phyloP scores from a whole-genome alignment of 2,797 vertebrate genomes.

The Halcyon leucocephala region DNA sequence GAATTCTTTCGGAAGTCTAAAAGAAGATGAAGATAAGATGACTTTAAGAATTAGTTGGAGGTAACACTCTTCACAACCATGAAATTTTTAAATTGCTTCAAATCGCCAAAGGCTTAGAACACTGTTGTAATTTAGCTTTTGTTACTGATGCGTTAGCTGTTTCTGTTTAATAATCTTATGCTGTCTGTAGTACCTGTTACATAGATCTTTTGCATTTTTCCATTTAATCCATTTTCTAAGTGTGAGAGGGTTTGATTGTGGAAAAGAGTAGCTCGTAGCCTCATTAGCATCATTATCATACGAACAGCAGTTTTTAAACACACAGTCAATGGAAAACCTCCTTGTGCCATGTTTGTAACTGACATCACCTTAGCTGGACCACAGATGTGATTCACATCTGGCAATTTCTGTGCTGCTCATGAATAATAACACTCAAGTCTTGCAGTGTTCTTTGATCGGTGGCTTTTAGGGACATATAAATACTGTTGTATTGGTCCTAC shows the following conservation, averaged over 20 bases:
- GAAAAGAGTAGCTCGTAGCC: neutral
- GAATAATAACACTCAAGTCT: neutral
- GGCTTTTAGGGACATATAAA: neutral
- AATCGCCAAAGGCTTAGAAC: neutral
- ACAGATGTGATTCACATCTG: slow-evolving; percentile 29
- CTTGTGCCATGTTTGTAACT: neutral
- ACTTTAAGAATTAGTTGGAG: neutral
- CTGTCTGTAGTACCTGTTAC: neutral
- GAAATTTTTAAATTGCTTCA: neutral
- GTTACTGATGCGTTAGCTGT: neutral
- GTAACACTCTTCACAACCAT: neutral
- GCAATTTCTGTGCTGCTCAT: neutral
- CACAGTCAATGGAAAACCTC: neutral
- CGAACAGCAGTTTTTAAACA: neutral
- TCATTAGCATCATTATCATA: neutral
- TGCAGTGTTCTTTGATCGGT: neutral
- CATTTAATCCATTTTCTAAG: neutral
- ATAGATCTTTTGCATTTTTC: neutral
- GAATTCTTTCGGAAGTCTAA: neutral
- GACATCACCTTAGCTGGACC: slow-evolving; percentile 6
- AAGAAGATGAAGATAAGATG: neutral
- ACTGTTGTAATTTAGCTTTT: neutral
- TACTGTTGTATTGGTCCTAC: neutral
- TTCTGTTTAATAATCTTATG: neutral
- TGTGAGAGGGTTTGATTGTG: neutral